Evolutionary conservation across 2,888 invertebrate genomes (phyloP), one percentile per base, ranked within the genome.

Genomic region (Macrosoma leucophasiata): DNA sequence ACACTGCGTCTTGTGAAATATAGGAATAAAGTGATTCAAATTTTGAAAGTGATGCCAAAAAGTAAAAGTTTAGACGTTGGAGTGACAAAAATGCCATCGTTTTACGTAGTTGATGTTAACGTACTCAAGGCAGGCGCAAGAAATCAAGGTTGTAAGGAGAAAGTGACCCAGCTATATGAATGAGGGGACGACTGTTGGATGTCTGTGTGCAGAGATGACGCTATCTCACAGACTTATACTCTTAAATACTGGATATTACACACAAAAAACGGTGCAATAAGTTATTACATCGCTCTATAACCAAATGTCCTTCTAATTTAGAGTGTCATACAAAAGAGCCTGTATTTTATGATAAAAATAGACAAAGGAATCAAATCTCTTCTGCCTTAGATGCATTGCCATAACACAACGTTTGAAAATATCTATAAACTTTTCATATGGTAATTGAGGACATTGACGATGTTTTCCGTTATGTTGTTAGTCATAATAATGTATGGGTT

Each of bases 91-190:
- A 72, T 70, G 57, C 68, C 66, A 66, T 70, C 56, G 49, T 43
- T 69, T 65, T 56, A 58, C 57, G 45, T 46, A 39, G 43, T 46
- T 56, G 59, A 59, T 64, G 73, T 64, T 68, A 66, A 66, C 66
- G 75, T 66, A 64, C 64, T 52, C 58, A 48, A 47, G 43, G 57
- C 44, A 44, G 47, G 42, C 50, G 62, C 61, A 75, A 76, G 76
- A 78, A 79, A 82, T 81, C 81, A 81, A 81, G 81, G 81, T 73
- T 76, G 77, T 60, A 44, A 51, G 58, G 79, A 77, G 81, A 81
- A 81, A 82, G 81, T 82, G 77, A 65, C 78, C 75, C 62, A 73
- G 68, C 62, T 59, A 48, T 45, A 40, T 48, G 48, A 45, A 48
- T 40, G 50, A 46, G 45, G 42, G 60, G 53, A 52, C 46, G 56